Evolutionary conservation across 2,888 invertebrate species (phyloP), one percentile per base, ranked within the genome.

Genomic region (Hoplodrina ambigua): DNA sequence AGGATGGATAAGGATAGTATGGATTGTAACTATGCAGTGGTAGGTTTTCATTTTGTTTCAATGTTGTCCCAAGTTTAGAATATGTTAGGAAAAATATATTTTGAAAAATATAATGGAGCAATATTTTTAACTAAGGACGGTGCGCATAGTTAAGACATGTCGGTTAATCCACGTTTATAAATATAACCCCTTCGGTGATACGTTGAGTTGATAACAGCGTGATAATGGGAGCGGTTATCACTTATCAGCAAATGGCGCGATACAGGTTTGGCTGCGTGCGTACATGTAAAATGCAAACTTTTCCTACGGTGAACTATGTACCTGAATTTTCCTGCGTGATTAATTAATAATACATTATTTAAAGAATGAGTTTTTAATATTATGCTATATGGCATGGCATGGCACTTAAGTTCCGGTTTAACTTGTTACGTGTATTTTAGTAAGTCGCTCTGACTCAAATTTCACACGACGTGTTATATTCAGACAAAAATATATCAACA

Each of bases 171-270:
- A 58, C 52, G 53, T 72, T 72, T 68, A 75, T 68, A 75, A 64
- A 67, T 68, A 72, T 70, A 78, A 72, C 81, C 63, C 69, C 50
- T 75, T 64, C 25, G 60, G 59, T 59, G 69, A 59, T 73, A 69
- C 19, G 69, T 52, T 44, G 61, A 52, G 30, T 41, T 70, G 84
- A 86, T 85, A 86, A 76, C 77, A 72, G 67, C 55, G 57, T 67
- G 86, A 84, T 86, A 83, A 84, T 72, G 72, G 72, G 73, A 77
- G 58, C 68, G 52, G 69, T 84, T 86, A 85, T 83, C 83, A 83
- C 54, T 85, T 86, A 85, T 86, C 86, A 81, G 76, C 61, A 55
- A 64, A 82, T 85, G 85, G 83, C 77, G 81, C 75, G 86, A 82
- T 79, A 65, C 72, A 74, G 70, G 63, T 69, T 64, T 63, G 56